Conservation (phyloP, 2,797 vertebrate species). For the Tamandua tetradactyla region DNA sequence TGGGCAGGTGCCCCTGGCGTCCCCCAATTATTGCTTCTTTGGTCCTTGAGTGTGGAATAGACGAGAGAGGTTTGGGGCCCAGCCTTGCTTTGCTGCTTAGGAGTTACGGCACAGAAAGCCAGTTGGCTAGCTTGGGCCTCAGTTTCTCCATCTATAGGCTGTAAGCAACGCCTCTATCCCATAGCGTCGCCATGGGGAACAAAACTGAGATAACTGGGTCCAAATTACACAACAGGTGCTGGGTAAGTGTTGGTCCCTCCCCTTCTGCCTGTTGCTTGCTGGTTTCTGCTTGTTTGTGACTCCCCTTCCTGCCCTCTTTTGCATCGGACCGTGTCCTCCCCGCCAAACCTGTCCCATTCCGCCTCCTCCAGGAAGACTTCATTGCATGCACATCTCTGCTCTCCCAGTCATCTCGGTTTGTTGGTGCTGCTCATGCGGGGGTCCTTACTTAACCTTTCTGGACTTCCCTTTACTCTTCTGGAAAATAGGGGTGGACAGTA, state of each 20-base stretch:
- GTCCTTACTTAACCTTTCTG: background rate
- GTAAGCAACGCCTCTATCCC: background rate
- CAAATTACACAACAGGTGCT: rapidly evolving
- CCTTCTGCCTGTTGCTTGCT: background rate
- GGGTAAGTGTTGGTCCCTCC: background rate
- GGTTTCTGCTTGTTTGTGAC: background rate
- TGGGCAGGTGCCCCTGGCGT: rapidly evolving
- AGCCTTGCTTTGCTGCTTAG: background rate
- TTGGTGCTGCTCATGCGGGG: background rate
- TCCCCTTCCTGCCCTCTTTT: background rate
- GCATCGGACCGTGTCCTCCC: background rate
- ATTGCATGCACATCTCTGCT: background rate
- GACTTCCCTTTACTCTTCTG: background rate
- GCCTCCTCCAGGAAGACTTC: background rate
- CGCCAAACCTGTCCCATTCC: too few relatives aligned
- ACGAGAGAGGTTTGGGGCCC: background rate
- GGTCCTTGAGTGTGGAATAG: background rate
- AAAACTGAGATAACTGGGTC: background rate
- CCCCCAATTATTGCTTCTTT: background rate
- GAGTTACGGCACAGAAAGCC: too few relatives aligned
- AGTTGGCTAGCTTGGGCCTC: background rate
- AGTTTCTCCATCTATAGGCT: background rate
- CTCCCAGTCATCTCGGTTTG: rapidly evolving
- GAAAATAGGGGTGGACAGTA: background rate
- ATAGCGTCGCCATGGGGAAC: rapidly evolving